Percentiles rank a stretch among this genome's conserved stretches.
phyloP scores from a whole-genome alignment of 2,888 invertebrate species.

The Agrochola macilenta region DNA sequence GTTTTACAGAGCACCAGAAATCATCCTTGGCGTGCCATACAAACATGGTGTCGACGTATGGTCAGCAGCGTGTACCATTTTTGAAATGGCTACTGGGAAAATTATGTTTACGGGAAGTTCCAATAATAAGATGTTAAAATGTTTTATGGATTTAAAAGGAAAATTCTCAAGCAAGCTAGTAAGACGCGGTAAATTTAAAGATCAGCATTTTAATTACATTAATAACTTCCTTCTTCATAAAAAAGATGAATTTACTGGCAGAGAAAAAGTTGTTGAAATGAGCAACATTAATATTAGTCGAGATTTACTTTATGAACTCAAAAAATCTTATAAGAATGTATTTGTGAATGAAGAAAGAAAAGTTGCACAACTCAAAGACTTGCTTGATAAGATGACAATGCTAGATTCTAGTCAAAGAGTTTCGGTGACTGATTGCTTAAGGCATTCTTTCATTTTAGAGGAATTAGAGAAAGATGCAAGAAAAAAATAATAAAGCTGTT shows the following conservation, averaged over 20 bases:
- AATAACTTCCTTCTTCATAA: constrained; percentile 99
- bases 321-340: constrained; percentile 94
- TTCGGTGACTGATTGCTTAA: constrained; percentile 96
- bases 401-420: constrained; percentile 97
- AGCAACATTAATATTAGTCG: constrained; percentile 95
- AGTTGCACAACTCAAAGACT: constrained; percentile 97
- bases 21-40: constrained; percentile 98
- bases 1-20: constrained; percentile 99
- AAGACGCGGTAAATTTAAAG: constrained; percentile 97
- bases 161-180: constrained; percentile 98
- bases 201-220: constrained; percentile 98
- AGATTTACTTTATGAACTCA: constrained; percentile 96
- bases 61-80: constrained; percentile 99
- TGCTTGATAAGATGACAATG: constrained; percentile 97
- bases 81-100: constrained; percentile 98
- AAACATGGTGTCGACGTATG: constrained; percentile 99
- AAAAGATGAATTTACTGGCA: constrained; percentile 98
- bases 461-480: constrained; percentile 73
- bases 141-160: constrained; percentile 99
- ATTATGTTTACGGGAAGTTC: constrained; percentile 99
- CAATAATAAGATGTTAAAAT: constrained; percentile 99
- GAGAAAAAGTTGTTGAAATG: constrained; percentile 98
- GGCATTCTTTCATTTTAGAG: constrained; percentile 96
- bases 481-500: constrained; percentile 51
- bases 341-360: constrained; percentile 96